A percentile compares a stretch with the other conserved stretches of the same genome.
phyloP scores from a whole-genome alignment of 2,888 invertebrate genomes.

The Phytoseiulus persimilis region DNA sequence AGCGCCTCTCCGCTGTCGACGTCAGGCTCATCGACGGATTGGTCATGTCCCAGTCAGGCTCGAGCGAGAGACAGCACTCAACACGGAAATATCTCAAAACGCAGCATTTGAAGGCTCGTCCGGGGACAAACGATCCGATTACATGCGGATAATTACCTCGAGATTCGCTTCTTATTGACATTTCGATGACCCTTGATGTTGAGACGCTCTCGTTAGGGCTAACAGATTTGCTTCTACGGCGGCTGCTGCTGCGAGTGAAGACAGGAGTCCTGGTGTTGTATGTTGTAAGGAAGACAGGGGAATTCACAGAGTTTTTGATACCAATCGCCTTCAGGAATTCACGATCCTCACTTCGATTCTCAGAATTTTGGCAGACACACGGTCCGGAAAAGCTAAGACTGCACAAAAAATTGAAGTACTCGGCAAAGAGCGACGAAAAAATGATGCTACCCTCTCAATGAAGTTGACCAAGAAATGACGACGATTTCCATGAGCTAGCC shows the following conservation, averaged over 20 bases:
- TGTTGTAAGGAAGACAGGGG: not conserved
- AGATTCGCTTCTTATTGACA: not conserved
- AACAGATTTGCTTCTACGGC: constrained; percentile 1
- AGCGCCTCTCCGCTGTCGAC: not conserved
- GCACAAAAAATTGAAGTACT: constrained; percentile 5
- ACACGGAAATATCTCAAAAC: not conserved
- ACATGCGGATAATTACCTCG: not conserved
- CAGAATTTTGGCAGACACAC: constrained; percentile 5
- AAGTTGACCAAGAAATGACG: constrained; percentile 38
- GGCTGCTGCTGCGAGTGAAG: not conserved
- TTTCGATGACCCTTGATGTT: not conserved
- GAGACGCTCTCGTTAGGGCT: not conserved
- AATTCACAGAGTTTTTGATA: not conserved
- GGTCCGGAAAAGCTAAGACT: not conserved
- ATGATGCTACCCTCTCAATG: constrained; percentile 8
- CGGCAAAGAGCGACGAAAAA: not conserved
- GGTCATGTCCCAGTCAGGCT: not conserved
- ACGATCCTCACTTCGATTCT: not conserved
- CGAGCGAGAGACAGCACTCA: not conserved
- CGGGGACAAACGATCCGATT: not conserved
- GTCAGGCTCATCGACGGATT: not conserved
- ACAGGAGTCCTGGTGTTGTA: not conserved
- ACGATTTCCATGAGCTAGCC: not conserved
- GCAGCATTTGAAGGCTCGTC: not conserved
- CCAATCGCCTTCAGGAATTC: not conserved